Evolutionary conservation across 2,888 invertebrate genomes (phyloP).

Genomic region (Ornithoptera alexandrae): DNA sequence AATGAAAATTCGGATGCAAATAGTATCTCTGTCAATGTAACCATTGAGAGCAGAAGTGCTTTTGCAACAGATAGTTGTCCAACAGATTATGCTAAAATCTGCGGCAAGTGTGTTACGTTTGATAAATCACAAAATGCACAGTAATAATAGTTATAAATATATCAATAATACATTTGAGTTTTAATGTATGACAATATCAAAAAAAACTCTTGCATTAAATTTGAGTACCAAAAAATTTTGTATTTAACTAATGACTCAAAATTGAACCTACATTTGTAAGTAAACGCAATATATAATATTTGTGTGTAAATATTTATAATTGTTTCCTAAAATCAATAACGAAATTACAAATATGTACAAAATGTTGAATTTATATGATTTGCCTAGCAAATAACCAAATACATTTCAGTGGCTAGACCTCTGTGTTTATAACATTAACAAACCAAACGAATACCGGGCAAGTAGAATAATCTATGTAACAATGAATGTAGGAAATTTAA

Average conservation of each 20-base stretch:
- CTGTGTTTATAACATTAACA: background rate
- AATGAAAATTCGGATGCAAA: conserved; percentile 21
- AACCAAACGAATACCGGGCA: background rate
- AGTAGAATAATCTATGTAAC: too few relatives aligned
- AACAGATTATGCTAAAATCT: conserved; percentile 48
- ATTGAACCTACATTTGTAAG: too few relatives aligned
- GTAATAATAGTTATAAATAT: background rate
- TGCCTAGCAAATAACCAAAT: background rate
- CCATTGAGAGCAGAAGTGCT: conserved; percentile 48
- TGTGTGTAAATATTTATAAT: too few relatives aligned
- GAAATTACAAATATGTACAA: too few relatives aligned
- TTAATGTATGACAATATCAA: too few relatives aligned
- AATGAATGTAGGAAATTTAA: too few relatives aligned
- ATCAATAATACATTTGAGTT: too few relatives aligned
- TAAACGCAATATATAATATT: too few relatives aligned
- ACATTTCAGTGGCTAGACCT: background rate
- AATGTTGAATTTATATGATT: background rate
- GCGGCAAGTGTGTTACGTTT: conserved; percentile 49
- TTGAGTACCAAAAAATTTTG: background rate
- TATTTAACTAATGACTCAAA: too few relatives aligned
- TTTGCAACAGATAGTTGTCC: conserved; percentile 58
- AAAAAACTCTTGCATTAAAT: background rate
- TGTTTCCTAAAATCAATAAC: too few relatives aligned
- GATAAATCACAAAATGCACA: background rate
- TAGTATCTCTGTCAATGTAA: conserved; percentile 37